These are phyloP conservation scores for Aproaerema taeniolella DNA, from an alignment of 2,888 invertebrate species.

Conservation along the genomic window DNA sequence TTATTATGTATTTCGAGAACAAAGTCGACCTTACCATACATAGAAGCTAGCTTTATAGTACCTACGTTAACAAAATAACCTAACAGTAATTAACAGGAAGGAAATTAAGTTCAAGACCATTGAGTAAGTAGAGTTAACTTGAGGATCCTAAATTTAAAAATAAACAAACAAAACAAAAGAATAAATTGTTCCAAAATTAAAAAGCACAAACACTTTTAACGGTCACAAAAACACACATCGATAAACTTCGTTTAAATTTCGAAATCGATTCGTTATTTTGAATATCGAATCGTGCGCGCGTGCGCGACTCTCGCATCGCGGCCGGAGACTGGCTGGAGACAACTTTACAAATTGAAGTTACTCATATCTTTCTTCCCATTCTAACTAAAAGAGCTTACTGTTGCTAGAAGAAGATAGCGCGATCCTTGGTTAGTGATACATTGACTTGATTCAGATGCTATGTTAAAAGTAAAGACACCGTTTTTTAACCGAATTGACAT, in stretches of 20 bases:
- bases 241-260: slow-evolving; percentile 54
- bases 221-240: slow-evolving; percentile 45
- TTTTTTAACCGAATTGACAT: too few relatives aligned
- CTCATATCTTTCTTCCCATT: slow-evolving; percentile 43
- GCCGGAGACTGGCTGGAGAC: slow-evolving; percentile 69
- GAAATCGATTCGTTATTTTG: slow-evolving; percentile 46
- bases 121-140: slow-evolving; percentile 22
- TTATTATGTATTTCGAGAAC: too few relatives aligned
- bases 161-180: slow-evolving; percentile 1
- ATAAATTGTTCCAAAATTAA: slow-evolving; percentile 3
- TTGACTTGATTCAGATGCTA: slow-evolving; percentile 22
- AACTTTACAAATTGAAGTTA: slow-evolving; percentile 31
- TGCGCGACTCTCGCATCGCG: slow-evolving; percentile 62
- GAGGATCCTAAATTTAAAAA: slow-evolving; percentile 19
- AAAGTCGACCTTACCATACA: too few relatives aligned
- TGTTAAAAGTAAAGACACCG: too few relatives aligned
- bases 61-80: slow-evolving; percentile 3
- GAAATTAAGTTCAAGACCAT: slow-evolving; percentile 30
- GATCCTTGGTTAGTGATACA: slow-evolving; percentile 32
- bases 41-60: too few relatives aligned
- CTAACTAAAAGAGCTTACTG: slow-evolving; percentile 31
- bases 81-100: slow-evolving; percentile 29
- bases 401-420: slow-evolving; percentile 36
- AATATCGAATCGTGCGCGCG: slow-evolving; percentile 35
- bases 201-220: slow-evolving; percentile 32